Evolutionary conservation across 2,113 vertebrate species (phyloP).

Genomic region (Sclerurus mexicanus): DNA sequence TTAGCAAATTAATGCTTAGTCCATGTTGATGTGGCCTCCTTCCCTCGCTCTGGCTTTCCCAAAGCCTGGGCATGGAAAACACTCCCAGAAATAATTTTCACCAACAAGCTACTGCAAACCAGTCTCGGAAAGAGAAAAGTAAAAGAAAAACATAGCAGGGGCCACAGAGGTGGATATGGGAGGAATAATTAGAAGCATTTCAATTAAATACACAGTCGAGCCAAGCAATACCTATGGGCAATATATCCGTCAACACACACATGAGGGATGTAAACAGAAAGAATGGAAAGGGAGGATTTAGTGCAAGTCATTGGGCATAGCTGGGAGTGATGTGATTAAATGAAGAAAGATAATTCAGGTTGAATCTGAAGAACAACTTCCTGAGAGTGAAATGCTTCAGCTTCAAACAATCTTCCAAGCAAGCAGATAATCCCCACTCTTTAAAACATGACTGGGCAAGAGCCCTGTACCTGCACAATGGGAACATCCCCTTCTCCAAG

Average conservation of each 20-base stretch:
- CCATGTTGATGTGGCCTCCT: background rate
- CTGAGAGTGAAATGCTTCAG: constrained; percentile 47
- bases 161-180: background rate
- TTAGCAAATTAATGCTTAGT: background rate
- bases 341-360: constrained; percentile 53
- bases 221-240: constrained; percentile 40
- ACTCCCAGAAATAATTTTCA: background rate
- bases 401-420: constrained; percentile 35
- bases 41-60: background rate
- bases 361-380: constrained; percentile 43
- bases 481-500: background rate
- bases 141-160: background rate
- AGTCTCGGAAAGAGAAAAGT: background rate
- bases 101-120: background rate
- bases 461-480: background rate
- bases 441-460: constrained; percentile 48
- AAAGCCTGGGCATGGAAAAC: background rate
- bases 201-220: constrained; percentile 37
- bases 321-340: constrained; percentile 62
- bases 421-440: constrained; percentile 46
- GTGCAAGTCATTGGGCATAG: constrained; percentile 48
- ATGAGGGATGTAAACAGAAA: constrained; percentile 50
- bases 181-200: constrained; percentile 45
- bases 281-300: constrained; percentile 44
- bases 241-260: constrained; percentile 49